Conservation (phyloP, 2,113 vertebrate genomes). For the Myrmecobius fasciatus region DNA sequence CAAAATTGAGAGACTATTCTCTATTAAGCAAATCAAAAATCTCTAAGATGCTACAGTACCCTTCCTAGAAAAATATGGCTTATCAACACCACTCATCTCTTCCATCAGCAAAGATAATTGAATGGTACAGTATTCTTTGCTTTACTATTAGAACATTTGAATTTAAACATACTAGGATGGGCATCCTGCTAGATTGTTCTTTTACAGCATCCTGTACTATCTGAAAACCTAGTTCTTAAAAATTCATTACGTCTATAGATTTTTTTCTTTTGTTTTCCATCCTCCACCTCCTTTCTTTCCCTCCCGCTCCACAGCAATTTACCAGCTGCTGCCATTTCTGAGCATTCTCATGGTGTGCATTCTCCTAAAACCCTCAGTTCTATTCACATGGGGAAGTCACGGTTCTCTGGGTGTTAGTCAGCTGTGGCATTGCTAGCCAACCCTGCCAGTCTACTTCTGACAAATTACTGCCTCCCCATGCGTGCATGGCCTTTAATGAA, state of each 20-base stretch:
- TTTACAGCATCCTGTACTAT: conserved; percentile 2
- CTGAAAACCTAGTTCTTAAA: conserved; percentile 29
- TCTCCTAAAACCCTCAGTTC: neutral
- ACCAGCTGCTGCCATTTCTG: neutral
- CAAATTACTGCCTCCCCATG: conserved; percentile 65
- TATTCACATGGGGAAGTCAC: neutral
- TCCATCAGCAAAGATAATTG: neutral
- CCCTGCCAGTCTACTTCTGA: conserved; percentile 59
- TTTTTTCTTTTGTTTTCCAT: conserved; percentile 59
- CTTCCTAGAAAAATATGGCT: neutral
- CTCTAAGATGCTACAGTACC: neutral
- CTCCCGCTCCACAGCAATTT: neutral
- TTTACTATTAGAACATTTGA: neutral
- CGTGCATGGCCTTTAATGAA: conserved; percentile 51
- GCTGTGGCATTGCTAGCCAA: conserved; percentile 58
- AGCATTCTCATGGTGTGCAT: neutral
- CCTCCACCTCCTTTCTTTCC: neutral
- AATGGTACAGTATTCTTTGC: neutral
- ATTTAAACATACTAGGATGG: neutral
- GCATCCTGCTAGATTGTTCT: neutral
- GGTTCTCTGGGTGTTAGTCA: conserved; percentile 33
- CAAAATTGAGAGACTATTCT: neutral
- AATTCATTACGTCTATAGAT: conserved; percentile 35
- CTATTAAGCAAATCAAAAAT: neutral
- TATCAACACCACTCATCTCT: neutral